Conservation (phyloP, 2,888 invertebrate genomes). For the Ichneumon xanthorius region DNA sequence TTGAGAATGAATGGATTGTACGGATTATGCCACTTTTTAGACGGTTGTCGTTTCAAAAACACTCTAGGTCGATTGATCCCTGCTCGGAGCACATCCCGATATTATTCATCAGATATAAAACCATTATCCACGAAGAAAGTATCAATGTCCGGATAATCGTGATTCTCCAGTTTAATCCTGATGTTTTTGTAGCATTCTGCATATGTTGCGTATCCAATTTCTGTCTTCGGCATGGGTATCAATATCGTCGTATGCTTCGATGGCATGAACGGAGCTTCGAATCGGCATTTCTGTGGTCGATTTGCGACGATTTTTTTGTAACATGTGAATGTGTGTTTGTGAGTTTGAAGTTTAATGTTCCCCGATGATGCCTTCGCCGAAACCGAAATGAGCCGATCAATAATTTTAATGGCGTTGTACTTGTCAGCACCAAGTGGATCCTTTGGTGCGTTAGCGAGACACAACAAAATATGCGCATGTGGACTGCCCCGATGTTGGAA, state of each 20-base stretch:
- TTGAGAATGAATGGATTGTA: slow-evolving; percentile 65
- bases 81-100: slow-evolving; percentile 71
- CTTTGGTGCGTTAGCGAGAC: slow-evolving; percentile 79
- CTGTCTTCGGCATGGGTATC: slow-evolving; percentile 65
- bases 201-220: no score
- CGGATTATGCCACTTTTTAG: slow-evolving; percentile 58
- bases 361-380: slow-evolving; percentile 67
- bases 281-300: no score
- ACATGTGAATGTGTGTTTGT: slow-evolving; percentile 76
- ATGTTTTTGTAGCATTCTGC: not conserved
- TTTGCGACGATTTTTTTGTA: slow-evolving; percentile 70
- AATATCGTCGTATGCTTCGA: slow-evolving; percentile 71
- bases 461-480: slow-evolving; percentile 82
- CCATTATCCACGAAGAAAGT: slow-evolving; percentile 13
- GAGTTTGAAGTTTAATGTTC: slow-evolving; percentile 72
- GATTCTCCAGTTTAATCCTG: slow-evolving; percentile 46
- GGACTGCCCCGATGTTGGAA: slow-evolving; percentile 83
- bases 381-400: slow-evolving; percentile 74
- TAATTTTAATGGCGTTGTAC: slow-evolving; percentile 41
- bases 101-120: slow-evolving; percentile 69
- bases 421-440: slow-evolving; percentile 2
- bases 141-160: slow-evolving; percentile 24
- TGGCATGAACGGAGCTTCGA: slow-evolving; percentile 76
- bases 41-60: slow-evolving; percentile 51
- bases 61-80: slow-evolving; percentile 59